Evolutionary conservation across 2,113 vertebrate genomes (phyloP), one percentile per base, ranked within the genome.

Genomic region (Parus major): DNA sequence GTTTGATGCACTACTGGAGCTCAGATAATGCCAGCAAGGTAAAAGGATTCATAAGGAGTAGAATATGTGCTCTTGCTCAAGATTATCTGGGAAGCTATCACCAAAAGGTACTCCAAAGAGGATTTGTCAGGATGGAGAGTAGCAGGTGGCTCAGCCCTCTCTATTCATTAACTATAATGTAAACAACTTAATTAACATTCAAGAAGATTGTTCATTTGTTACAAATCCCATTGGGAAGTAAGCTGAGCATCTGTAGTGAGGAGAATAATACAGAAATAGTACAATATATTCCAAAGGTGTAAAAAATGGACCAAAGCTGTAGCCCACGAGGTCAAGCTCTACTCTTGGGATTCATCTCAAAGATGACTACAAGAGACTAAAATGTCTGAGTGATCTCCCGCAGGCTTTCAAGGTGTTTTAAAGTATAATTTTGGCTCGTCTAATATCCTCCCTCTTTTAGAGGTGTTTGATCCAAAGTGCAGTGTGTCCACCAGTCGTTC

Each of bases 171-270:
- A 11, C 35, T 56, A 10, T 35, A 91, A 70, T 8, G 25, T 61
- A 78, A 91, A 86, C 86, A 91, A 71, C 36, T 85, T 88, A 33
- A 61, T 90, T 88, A 92, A 64, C n/a, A 56, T 70, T 83, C 42
- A 63, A 59, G 36, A 88, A 69, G 76, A 83, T 44, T 42, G 15
- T 49, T 86, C 42, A 46, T 64, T 92, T 93, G 53, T 70, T 92
- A 47, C 27, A 77, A 66, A 70, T 66, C 49, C 42, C 56, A 35
- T 47, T 83, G 78, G 50, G 29, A 90, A 41, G 11, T 28, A 29
- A 94, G 52, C 21, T 41, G 57, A 93, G 22, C 41, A 64, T 79
- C 36, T 0, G 0, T 42, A 77, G 14, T 11, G 10, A 47, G 24
- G 46, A 86, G 41, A 78, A 61, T 24, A 50, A 53, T 28, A 25